These are phyloP conservation scores for Aeoliscus strigatus DNA, from an alignment of 2,797 vertebrate species.

Conservation along the genomic window DNA sequence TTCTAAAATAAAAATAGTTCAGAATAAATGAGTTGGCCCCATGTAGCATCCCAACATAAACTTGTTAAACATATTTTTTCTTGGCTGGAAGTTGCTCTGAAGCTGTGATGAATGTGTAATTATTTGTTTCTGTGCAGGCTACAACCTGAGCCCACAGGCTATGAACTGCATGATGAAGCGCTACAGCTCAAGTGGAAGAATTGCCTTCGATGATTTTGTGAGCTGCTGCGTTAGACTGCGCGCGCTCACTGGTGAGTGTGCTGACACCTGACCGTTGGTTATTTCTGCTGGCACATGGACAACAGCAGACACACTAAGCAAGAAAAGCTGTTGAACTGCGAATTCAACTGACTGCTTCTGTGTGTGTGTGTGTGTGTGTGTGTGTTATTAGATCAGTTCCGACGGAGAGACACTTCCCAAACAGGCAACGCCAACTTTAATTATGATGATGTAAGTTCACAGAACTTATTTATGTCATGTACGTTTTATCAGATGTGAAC, in stretches of 20 bases:
- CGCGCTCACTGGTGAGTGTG: conserved; percentile 82
- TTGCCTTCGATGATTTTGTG: conserved; percentile 91
- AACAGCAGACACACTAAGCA: too few species aligned
- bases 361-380: conserved; percentile 6
- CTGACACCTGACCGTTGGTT: too few species aligned
- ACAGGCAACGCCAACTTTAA: conserved; percentile 46
- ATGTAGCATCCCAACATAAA: too few species aligned
- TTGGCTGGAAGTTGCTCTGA: too few species aligned
- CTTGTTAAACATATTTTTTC: too few species aligned
- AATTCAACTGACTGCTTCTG: neutral
- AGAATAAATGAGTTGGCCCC: too few species aligned
- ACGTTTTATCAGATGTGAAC: too few species aligned
- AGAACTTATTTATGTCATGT: too few species aligned
- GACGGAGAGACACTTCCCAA: conserved; percentile 43
- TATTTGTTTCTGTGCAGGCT: conserved; percentile 70
- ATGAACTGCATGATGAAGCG: conserved; percentile 82
- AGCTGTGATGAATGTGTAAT: neutral
- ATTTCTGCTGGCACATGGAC: too few species aligned
- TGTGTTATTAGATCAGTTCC: conserved; percentile 49
- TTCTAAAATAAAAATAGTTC: too few species aligned
- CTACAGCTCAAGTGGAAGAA: conserved; percentile 80
- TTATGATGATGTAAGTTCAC: conserved; percentile 62
- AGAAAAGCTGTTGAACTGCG: too few species aligned
- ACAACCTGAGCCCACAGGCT: conserved; percentile 84
- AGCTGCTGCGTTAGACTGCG: conserved; percentile 87